Percentiles rank a stretch among this genome's conserved stretches.
Evolutionary conservation across 2,888 invertebrate species (phyloP).

Genomic region (Escarpia spicata): DNA sequence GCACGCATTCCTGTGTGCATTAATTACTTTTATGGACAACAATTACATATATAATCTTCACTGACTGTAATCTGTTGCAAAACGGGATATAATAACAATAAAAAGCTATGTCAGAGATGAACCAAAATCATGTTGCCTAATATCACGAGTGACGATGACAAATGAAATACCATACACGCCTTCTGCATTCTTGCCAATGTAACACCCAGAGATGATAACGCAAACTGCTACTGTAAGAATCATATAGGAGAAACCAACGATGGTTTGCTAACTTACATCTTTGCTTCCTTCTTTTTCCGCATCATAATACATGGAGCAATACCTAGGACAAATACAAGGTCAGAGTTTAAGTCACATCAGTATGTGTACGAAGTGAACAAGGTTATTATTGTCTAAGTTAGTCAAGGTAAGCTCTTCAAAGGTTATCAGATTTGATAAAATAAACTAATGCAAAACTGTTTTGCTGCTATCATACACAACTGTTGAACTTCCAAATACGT

Average conservation of each 20-base stretch:
- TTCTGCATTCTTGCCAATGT: neutral
- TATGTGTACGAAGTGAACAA: neutral
- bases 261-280: conserved; percentile 56
- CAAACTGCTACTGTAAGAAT: neutral
- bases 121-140: neutral
- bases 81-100: neutral
- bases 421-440: neutral
- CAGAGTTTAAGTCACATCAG: neutral
- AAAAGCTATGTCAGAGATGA: neutral
- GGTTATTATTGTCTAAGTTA: neutral
- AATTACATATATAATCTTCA: neutral
- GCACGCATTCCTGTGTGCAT: neutral
- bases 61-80: neutral
- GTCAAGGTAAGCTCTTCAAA: neutral
- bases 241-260: neutral
- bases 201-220: neutral
- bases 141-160: neutral
- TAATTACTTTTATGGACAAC: neutral
- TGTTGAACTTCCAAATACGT: neutral
- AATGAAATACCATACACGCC: neutral
- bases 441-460: neutral
- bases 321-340: conserved; percentile 43
- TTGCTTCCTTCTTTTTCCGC: conserved; percentile 54
- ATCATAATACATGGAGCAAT: conserved; percentile 73
- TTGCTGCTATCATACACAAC: neutral